phyloP scores from a whole-genome alignment of 2,113 vertebrate genomes.

The Scomber colias region DNA sequence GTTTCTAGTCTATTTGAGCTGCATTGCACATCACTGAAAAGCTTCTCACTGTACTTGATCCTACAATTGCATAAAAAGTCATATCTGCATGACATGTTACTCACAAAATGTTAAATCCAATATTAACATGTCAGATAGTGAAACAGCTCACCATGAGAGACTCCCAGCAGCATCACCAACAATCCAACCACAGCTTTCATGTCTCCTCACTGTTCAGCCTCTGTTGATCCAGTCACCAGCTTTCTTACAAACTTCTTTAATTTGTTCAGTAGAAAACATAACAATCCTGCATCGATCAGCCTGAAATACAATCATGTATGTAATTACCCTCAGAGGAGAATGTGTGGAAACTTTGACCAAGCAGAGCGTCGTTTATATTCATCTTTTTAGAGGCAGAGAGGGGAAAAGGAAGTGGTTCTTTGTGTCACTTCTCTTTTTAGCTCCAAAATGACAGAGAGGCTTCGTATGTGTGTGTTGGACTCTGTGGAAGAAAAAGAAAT shows the following conservation, averaged over 20 bases:
- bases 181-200: slow-evolving; percentile 36
- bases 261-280: neutral
- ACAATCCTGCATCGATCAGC: neutral
- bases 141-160: slow-evolving; percentile 33
- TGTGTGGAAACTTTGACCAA: neutral
- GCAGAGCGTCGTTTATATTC: neutral
- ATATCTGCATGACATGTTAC: too few relatives aligned
- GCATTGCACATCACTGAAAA: too few relatives aligned
- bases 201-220: neutral
- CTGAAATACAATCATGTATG: neutral
- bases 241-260: neutral
- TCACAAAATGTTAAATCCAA: too few relatives aligned
- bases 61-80: too few relatives aligned
- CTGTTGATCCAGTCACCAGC: neutral
- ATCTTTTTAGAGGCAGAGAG: neutral
- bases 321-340: neutral
- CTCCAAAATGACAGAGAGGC: neutral
- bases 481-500: neutral
- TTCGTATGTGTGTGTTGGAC: neutral
- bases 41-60: too few relatives aligned
- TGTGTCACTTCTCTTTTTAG: slow-evolving; percentile 6
- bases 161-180: neutral
- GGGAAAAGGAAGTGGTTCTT: slow-evolving; percentile 24
- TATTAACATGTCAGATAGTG: too few relatives aligned
- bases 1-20: too few relatives aligned